Conservation (phyloP, 2,888 invertebrate genomes). For the Philereme vetulata region DNA sequence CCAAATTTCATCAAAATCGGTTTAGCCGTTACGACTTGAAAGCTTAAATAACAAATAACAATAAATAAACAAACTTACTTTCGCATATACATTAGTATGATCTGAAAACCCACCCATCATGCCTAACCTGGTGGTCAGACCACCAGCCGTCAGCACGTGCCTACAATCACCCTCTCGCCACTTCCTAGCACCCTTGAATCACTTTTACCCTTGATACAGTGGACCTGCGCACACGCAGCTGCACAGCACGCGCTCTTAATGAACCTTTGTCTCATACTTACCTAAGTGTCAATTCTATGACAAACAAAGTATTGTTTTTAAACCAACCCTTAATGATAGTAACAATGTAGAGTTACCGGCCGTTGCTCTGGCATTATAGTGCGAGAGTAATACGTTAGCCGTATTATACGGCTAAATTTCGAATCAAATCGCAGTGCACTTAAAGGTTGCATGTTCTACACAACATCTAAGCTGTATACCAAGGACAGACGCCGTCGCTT, state of each 20-base stretch:
- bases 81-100: no score
- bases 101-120: slow-evolving; percentile 25
- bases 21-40: no score
- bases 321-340: slow-evolving; percentile 2
- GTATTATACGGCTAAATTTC: no score
- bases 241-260: slow-evolving; percentile 74
- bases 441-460: no score
- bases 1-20: no score
- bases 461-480: no score
- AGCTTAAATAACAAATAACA: no score
- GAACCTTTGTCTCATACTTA: slow-evolving; percentile 55
- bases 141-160: slow-evolving; percentile 62
- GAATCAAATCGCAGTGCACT: no score
- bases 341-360: neutral
- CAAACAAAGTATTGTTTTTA: slow-evolving; percentile 44
- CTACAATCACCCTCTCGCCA: slow-evolving; percentile 63
- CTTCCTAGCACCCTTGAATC: slow-evolving; percentile 29
- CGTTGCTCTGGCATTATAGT: neutral
- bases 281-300: slow-evolving; percentile 44
- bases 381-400: no score
- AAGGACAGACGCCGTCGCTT: no score
- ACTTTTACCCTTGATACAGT: slow-evolving; percentile 34
- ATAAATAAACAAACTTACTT: no score
- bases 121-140: slow-evolving; percentile 41
- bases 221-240: slow-evolving; percentile 59